Base-by-base conservation (phyloP, 2,797 vertebrate genomes). In the Typhlichthys subterraneus region DNA sequence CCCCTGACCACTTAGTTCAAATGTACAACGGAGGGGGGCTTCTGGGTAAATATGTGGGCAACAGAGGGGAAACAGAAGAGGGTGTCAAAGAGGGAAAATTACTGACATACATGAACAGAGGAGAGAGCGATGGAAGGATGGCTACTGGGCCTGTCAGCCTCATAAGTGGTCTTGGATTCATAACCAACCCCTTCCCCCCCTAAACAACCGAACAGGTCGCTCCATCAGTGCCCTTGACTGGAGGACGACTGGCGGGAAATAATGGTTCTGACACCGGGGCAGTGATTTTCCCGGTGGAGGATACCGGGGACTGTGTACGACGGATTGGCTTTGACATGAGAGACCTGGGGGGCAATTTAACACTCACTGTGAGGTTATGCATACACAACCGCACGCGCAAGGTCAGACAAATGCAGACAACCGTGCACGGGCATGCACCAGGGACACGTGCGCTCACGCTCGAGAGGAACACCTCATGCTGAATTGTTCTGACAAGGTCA, bases 401-500 rank as follows among this genome's bases (percentile, higher is more conserved):
- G 7, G n/a, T 5, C 50, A 65, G 59, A 62, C 38, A 17, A 2
- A 57, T 12, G 23, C 57, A 55, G 23, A 23, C 23, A 23, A 23
- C 23, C 23, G 23, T 19, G 8, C 13, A 12, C 15, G 23, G n/a
- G 51, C 57, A 62, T 38, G 63, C 49, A 59, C 9, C 55, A 57
- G 12, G 47, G n/a, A 3, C n/a, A 12, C 33, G n/a, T 17, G 15
- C 50, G 4, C 47, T 2, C n/a, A 19, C 15, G 63, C 15, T 13
- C 29, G 31, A 63, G 53, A 65, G 33, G 73, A 45, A 64, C 38
- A 13, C 51, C 61, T 70, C 45, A 63, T 23, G 70, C 61, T 62
- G 67, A 85, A 46, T 13, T 29, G 59, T 52, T 77, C 65, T 59
- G 84, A 82, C 86, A 87, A 84, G 86, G 80, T 87, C 81, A 81